A percentile compares a stretch with the other conserved stretches of the same genome.
Conservation (phyloP, 2,888 invertebrate genomes). For the Agrochola litura region DNA sequence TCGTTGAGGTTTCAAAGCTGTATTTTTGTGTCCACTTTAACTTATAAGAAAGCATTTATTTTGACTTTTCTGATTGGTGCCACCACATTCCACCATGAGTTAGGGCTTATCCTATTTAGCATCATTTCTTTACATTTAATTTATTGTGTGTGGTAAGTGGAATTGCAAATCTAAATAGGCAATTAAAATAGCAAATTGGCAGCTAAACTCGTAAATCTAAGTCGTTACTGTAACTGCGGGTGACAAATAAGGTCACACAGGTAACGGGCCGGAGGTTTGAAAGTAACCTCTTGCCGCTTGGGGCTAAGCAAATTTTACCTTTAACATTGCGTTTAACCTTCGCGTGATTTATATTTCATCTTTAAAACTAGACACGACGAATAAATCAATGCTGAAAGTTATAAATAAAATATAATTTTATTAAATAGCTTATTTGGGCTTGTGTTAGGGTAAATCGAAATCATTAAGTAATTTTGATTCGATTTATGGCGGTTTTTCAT, state of each 20-base stretch:
- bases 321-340: constrained; percentile 57
- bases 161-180: constrained; percentile 62
- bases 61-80: not conserved
- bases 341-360: constrained; percentile 45
- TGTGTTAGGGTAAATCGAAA: constrained; percentile 1
- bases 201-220: constrained; percentile 52
- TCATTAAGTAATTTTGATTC: not conserved
- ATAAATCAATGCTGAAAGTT: constrained; percentile 25
- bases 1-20: not conserved
- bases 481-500: not conserved
- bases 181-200: constrained; percentile 67
- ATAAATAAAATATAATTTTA: not conserved
- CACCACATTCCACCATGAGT: not conserved
- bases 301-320: constrained; percentile 51
- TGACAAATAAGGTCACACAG: constrained; percentile 71
- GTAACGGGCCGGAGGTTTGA: constrained; percentile 62
- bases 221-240: constrained; percentile 59
- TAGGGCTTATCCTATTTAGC: constrained; percentile 22
- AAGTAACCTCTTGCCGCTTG: constrained; percentile 56
- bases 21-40: not conserved
- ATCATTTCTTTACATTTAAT: constrained; percentile 36
- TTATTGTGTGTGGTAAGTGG: constrained; percentile 28
- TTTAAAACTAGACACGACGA: constrained; percentile 33
- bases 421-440: not conserved
- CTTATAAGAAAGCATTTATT: not conserved